phyloP scores from a whole-genome alignment of 2,113 vertebrate species.

The Cromileptes altivelis region DNA sequence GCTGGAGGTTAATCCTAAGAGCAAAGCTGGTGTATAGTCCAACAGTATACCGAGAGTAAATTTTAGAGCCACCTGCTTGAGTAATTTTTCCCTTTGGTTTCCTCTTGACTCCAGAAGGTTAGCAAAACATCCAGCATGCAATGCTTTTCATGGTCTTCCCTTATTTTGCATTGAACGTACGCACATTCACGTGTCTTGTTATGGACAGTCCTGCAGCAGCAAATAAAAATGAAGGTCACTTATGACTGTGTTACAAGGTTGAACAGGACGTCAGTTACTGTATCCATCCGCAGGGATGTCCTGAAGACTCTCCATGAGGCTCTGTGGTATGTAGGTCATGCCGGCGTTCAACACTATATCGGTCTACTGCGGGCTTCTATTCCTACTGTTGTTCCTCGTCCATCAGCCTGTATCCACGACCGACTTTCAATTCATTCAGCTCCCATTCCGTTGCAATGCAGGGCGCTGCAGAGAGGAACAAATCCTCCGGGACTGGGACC shows the following conservation, averaged over 20 bases:
- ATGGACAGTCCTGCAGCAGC: constrained; percentile 42
- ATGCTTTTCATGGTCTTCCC: background rate
- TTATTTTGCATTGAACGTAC: constrained; percentile 39
- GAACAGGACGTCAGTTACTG: background rate
- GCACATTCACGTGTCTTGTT: constrained; percentile 3
- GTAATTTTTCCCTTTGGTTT: constrained; percentile 19
- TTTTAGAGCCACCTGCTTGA: constrained; percentile 1
- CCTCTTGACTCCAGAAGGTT: constrained; percentile 37
- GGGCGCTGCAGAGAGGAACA: constrained; percentile 14
- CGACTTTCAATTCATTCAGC: constrained; percentile 27
- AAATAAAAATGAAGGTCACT: constrained; percentile 36
- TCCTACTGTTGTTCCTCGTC: constrained; percentile 27
- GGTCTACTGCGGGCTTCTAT: constrained; percentile 1
- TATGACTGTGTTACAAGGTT: constrained; percentile 17
- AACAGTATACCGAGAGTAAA: background rate
- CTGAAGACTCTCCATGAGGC: constrained; percentile 35
- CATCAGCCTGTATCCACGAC: constrained; percentile 40
- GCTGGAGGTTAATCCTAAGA: constrained; percentile 21
- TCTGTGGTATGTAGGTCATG: constrained; percentile 61
- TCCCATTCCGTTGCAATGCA: constrained; percentile 11
- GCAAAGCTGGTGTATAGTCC: background rate
- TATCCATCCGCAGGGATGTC: constrained; percentile 18
- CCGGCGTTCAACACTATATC: background rate
- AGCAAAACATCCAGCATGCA: constrained; percentile 7
- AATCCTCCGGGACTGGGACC: background rate